phyloP scores from a whole-genome alignment of 2,888 invertebrate genomes.

The Tenthredo mesomela region DNA sequence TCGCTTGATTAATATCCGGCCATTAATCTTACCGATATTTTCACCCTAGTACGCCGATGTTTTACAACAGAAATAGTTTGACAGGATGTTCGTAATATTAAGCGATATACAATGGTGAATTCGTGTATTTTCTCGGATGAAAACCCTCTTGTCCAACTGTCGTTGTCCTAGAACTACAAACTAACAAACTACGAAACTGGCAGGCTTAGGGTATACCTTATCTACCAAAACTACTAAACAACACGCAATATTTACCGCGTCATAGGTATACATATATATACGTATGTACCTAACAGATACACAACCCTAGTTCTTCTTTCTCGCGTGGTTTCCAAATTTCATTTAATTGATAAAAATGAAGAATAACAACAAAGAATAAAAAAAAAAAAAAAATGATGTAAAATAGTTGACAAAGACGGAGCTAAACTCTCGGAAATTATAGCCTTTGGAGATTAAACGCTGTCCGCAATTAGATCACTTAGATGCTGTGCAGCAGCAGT shows the following conservation, averaged over 20 bases:
- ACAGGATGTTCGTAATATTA: constrained; percentile 33
- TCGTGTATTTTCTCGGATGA: constrained; percentile 9
- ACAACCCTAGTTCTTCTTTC: background rate
- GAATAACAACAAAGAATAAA: background rate
- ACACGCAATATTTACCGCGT: background rate
- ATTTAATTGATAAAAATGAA: background rate
- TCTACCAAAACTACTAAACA: background rate
- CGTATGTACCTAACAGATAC: too few species aligned
- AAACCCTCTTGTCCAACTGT: constrained; percentile 2
- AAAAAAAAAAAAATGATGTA: background rate
- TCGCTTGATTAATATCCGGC: background rate
- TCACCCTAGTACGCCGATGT: background rate
- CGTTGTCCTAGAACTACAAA: background rate
- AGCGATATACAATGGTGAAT: constrained; percentile 40
- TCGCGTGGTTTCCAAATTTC: too few species aligned
- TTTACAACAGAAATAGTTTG: constrained; percentile 49
- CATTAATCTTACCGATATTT: background rate
- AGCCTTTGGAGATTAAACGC: constrained; percentile 34
- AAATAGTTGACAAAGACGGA: constrained; percentile 2
- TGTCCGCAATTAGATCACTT: constrained; percentile 45
- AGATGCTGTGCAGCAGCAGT: background rate
- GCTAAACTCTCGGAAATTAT: constrained; percentile 2
- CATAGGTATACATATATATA: background rate
- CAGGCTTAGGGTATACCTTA: background rate
- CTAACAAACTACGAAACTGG: constrained; percentile 41